These are phyloP conservation scores for Setipinna tenuifilis DNA, from an alignment of 2,797 vertebrate genomes.

Conservation along the genomic window DNA sequence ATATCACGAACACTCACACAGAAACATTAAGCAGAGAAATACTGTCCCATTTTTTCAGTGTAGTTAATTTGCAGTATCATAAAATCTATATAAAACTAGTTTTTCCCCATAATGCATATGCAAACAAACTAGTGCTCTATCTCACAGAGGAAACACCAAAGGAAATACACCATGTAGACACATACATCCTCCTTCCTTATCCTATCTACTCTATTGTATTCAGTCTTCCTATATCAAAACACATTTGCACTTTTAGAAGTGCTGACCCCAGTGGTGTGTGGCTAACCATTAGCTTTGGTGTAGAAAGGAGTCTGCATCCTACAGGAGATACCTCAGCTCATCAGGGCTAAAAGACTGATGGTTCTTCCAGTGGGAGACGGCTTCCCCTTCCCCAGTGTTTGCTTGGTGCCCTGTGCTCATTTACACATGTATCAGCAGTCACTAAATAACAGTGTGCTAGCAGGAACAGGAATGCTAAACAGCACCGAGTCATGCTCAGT, in stretches of 20 bases:
- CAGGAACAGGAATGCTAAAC: constrained; percentile 9
- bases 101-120: neutral
- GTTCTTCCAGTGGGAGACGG: neutral
- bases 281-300: constrained; percentile 11
- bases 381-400: neutral
- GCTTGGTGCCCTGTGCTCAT: neutral
- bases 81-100: no score
- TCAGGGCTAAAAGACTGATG: neutral
- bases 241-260: neutral
- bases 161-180: neutral
- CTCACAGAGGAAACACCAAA: neutral
- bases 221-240: constrained; percentile 8
- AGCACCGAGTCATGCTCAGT: neutral
- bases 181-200: neutral
- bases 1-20: neutral
- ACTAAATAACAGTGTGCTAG: neutral
- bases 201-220: constrained; percentile 4
- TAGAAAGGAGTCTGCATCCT: constrained; percentile 1
- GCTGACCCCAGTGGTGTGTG: neutral
- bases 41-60: neutral
- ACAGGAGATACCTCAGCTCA: neutral
- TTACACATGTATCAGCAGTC: constrained; percentile 1
- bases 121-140: neutral
- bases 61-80: neutral
- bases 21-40: neutral